Conservation (phyloP, 2,888 invertebrate genomes). For the Oscheius sp. region DNA sequence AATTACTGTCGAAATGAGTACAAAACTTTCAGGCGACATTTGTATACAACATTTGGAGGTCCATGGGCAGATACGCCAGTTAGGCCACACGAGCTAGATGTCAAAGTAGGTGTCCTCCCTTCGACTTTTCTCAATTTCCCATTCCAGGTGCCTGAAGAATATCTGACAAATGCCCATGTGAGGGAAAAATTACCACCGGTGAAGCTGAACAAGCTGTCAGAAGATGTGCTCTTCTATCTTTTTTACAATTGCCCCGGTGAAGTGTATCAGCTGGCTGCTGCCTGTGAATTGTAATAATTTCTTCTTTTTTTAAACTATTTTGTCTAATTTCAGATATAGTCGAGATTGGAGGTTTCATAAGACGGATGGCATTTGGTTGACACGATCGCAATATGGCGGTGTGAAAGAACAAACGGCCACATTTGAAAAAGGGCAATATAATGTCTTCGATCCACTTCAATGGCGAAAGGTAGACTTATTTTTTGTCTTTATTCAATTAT, state of each 20-base stretch:
- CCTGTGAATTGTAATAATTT: constrained; percentile 76
- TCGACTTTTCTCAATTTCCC: not conserved
- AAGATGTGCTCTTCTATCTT: constrained; percentile 97
- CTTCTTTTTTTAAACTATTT: not conserved
- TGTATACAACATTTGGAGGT: constrained; percentile 97
- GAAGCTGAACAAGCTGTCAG: constrained; percentile 74
- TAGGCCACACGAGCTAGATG: constrained; percentile 91
- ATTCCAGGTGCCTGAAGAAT: constrained; percentile 80
- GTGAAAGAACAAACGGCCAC: constrained; percentile 87
- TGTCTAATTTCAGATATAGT: constrained; percentile 35
- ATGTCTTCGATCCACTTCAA: constrained; percentile 97
- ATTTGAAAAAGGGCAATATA: constrained; percentile 98
- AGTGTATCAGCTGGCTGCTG: constrained; percentile 95
- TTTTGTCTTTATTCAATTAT: not conserved
- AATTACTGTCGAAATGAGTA: too few relatives aligned
- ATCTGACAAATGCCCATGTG: constrained; percentile 95
- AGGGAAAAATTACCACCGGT: constrained; percentile 85
- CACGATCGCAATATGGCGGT: constrained; percentile 67
- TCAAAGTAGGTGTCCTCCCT: constrained; percentile 41
- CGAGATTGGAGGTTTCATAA: constrained; percentile 99
- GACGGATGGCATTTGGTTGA: constrained; percentile 86
- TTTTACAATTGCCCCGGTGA: constrained; percentile 99
- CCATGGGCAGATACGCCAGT: constrained; percentile 98
- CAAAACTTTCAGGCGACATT: constrained; percentile 75
- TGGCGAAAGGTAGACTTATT: constrained; percentile 87